Evolutionary conservation across 2,797 vertebrate species (phyloP).

Genomic region (Amblyraja radiata): DNA sequence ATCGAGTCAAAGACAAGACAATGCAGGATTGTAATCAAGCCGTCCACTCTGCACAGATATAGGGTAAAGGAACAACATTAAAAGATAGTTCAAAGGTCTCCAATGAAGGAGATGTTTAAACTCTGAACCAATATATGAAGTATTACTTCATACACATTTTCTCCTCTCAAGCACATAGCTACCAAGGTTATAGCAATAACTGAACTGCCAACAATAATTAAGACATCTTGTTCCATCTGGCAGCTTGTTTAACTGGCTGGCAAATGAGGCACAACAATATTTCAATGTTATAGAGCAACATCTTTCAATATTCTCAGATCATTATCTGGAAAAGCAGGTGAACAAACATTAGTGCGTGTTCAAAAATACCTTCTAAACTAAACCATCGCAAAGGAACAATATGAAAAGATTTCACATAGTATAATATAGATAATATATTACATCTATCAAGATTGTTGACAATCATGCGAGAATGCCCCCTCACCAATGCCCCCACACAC

Average conservation of each 20-base stretch:
- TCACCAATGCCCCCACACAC: too few relatives aligned
- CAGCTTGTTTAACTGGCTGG: background rate
- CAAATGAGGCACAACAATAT: conserved; percentile 4
- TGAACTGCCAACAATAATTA: background rate
- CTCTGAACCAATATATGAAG: background rate
- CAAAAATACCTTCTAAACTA: background rate
- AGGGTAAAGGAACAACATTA: too few relatives aligned
- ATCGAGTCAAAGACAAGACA: too few relatives aligned
- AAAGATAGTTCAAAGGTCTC: background rate
- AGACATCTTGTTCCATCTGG: background rate
- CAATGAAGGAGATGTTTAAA: too few relatives aligned
- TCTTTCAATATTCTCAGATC: background rate
- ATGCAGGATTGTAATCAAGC: too few relatives aligned
- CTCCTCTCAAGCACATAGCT: background rate
- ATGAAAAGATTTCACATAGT: background rate
- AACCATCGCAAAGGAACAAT: background rate
- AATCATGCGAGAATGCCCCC: background rate
- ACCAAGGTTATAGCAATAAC: background rate
- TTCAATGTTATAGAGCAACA: background rate
- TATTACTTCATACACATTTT: background rate
- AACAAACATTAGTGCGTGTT: background rate
- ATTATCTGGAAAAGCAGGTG: background rate
- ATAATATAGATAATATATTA: background rate
- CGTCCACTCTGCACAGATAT: too few relatives aligned
- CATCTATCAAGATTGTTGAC: background rate